Conservation (phyloP, 2,888 invertebrate genomes). For the Drosophila putrida region DNA sequence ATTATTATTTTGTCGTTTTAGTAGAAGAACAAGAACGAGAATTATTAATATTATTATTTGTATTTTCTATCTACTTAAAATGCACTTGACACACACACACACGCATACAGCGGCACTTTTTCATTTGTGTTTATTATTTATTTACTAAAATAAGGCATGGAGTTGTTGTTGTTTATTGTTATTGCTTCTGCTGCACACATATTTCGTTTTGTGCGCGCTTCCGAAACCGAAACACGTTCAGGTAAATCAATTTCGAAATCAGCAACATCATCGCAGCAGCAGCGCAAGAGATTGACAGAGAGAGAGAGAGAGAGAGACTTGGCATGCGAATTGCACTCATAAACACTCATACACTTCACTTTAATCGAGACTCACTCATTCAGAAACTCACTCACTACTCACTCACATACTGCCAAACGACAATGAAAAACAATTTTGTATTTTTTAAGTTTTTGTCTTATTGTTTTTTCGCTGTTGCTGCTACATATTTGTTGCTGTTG, state of each 20-base stretch:
- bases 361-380: constrained; percentile 31
- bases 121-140: constrained; percentile 43
- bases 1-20: constrained; percentile 3
- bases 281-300: constrained; percentile 13
- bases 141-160: constrained; percentile 32
- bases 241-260: constrained; percentile 76
- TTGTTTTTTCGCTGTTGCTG: constrained; percentile 57
- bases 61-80: constrained; percentile 46
- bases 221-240: constrained; percentile 67
- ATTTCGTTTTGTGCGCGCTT: constrained; percentile 57
- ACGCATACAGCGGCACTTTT: constrained; percentile 41
- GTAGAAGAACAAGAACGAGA: constrained; percentile 26
- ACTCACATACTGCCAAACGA: constrained; percentile 42
- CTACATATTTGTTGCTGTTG: constrained; percentile 67
- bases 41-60: constrained; percentile 23
- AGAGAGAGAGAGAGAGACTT: constrained; percentile 29
- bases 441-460: constrained; percentile 63
- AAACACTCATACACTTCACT: constrained; percentile 34
- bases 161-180: constrained; percentile 39
- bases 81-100: constrained; percentile 46
- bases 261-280: constrained; percentile 53
- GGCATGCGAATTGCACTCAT: constrained; percentile 51
- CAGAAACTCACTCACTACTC: constrained; percentile 3
- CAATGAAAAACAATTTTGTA: constrained; percentile 62
- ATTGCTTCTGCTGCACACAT: constrained; percentile 43